Conservation (phyloP, 2,113 vertebrate species). For the Mustela nigripes region DNA sequence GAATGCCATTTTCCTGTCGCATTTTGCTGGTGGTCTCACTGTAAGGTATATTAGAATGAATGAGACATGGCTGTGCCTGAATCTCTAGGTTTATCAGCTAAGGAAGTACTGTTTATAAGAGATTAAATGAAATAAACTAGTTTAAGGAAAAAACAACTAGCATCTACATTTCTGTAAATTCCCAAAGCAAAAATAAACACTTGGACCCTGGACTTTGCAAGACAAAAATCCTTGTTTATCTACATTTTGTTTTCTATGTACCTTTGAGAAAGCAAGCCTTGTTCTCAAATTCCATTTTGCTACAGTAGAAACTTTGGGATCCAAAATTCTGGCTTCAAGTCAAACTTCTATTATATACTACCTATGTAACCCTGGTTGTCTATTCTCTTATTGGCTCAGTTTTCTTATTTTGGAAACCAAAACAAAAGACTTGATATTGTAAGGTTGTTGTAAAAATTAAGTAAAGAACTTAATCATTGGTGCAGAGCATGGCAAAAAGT, state of each 20-base stretch:
- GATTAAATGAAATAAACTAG: constrained; percentile 1
- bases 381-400: background rate
- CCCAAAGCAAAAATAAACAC: background rate
- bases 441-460: background rate
- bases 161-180: constrained; percentile 6
- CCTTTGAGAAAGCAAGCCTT: background rate
- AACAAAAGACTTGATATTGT: background rate
- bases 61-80: background rate
- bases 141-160: background rate
- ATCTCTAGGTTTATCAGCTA: background rate
- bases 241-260: background rate
- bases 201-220: background rate
- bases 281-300: background rate
- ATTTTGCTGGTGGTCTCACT: background rate
- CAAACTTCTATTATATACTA: background rate
- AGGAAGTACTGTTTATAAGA: background rate
- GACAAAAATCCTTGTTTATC: background rate
- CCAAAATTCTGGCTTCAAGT: background rate
- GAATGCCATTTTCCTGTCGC: background rate
- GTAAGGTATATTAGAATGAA: constrained; percentile 28
- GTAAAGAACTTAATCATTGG: background rate
- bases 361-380: background rate
- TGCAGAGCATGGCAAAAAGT: background rate
- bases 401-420: constrained; percentile 5
- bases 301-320: background rate